Evolutionary conservation across 2,113 vertebrate species (phyloP), one percentile per base, ranked within the genome.

Genomic region (Xyliphius kryptos): DNA sequence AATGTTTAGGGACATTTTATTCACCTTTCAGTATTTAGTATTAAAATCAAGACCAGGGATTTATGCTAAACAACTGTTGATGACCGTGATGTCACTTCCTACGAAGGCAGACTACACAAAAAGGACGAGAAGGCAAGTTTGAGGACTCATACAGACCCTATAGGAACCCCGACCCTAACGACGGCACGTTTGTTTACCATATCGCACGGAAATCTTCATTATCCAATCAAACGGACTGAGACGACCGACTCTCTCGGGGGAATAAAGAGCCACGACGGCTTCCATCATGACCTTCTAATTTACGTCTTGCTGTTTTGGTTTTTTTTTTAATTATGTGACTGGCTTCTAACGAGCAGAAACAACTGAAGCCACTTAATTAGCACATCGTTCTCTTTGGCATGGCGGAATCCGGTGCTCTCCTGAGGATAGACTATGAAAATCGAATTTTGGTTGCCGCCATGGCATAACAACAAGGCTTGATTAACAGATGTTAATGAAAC

Each of bases 241-340:
- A 50, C 63, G 37, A 60, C 49, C 38, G 26, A 76, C 73, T 78
- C 73, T 77, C 79, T 79, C 71, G 68, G 74, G 16, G 76, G 67
- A n/a, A n/a, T n/a, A 58, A 81, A 78, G 73, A 69, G 8, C 12
- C 32, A 44, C 60, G 72, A 53, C 22, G 60, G 41, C 15, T 54
- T 55, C 67, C 72, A 73, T 64, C 66, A 48, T 58, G 73, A 73
- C 37, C 62, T 66, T 63, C 67, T 61, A 76, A 77, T 81, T 81
- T 65, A 82, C 73, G 63, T 80, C 66, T 69, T 76, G 85, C 81
- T 85, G 82, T 83, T 83, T 71, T 67, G 68, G n/a, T n/a, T n/a
- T n/a, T 55, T 71, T n/a, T n/a, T n/a, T n/a, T n/a, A 77, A 83
- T 77, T 78, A 78, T 70, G 69, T 59, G 72, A 68, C 71, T 37